Base-by-base conservation (phyloP, 2,797 vertebrate genomes). In the Epinephelus coioides region DNA sequence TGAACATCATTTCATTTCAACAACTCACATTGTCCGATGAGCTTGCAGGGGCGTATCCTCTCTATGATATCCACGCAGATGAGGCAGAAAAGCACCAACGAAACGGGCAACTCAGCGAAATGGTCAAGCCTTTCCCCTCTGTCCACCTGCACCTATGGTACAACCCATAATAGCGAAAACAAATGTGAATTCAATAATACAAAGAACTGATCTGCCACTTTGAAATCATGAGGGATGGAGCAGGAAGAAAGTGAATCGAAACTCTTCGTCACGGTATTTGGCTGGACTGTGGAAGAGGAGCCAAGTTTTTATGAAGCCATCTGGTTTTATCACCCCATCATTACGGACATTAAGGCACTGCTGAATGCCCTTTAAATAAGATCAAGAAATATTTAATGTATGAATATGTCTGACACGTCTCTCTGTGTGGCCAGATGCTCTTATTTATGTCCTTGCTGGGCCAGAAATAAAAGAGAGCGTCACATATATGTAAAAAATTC, bases 11-110 rank as follows among this genome's bases (percentile, higher is more conserved):
- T 10, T 13, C 10, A 47, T 46, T 53, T 8, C 34, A 34, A 8
- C 34, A 34, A 25, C 85, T 87, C 81, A 95, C 95, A 84, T 72
- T 80, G 76, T 44, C 96, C 96, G 12, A 79, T 88, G 56, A 97
- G 95, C 71, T 68, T 91, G 83, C 89, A 93, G 47, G 90, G 92
- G 9, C 95, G 94, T 30, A 97, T 92, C 91, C 95, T 95, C 85
- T 97, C 96, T 23, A 94, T 86, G 71, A 97, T 81, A 43, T 97
- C 96, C 81, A 96, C 92, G 66, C 93, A 60, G 68, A 97, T 91
- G 84, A 97, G 92, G 21, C 82, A 94, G 49, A 94, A 84, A 23
- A 97, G 82, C 73, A 97, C 95, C 89, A 97, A 73, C 46, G 97
- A 97, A 2, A 96, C 93, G 0, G 96, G 95, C 30, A 97, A 72